Conservation (phyloP, 2,888 invertebrate genomes). For the Parnassius smintheus region DNA sequence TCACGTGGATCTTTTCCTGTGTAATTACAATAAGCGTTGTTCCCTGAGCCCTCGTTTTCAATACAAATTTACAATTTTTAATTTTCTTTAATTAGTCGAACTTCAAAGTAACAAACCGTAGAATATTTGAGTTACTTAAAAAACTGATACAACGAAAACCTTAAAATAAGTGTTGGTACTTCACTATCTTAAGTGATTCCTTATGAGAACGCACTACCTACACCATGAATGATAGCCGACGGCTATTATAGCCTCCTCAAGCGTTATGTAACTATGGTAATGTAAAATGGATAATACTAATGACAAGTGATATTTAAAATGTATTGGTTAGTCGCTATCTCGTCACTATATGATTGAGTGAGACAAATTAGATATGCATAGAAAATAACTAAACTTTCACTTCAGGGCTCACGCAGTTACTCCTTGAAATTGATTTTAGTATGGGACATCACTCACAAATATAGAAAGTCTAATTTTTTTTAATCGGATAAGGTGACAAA, state of each 20-base stretch:
- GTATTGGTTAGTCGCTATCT: slow-evolving; percentile 60
- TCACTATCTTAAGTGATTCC: slow-evolving; percentile 28
- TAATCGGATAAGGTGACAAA: background rate
- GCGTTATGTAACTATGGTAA: slow-evolving; percentile 65
- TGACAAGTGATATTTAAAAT: slow-evolving; percentile 74
- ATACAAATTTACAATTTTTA: too few species aligned
- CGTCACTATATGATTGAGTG: slow-evolving; percentile 61
- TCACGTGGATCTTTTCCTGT: too few species aligned
- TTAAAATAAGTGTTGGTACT: slow-evolving; percentile 20
- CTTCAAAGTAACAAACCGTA: background rate
- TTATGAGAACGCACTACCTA: slow-evolving; percentile 32
- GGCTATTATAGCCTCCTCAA: slow-evolving; percentile 58
- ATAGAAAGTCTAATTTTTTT: too few species aligned
- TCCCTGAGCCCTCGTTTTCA: too few species aligned
- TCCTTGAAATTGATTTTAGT: slow-evolving; percentile 14
- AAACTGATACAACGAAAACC: background rate
- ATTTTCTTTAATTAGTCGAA: background rate
- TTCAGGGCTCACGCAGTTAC: slow-evolving; percentile 49
- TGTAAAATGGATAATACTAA: slow-evolving; percentile 74
- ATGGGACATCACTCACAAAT: slow-evolving; percentile 8
- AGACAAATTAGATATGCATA: slow-evolving; percentile 69
- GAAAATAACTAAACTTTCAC: slow-evolving; percentile 65
- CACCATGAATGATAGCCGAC: slow-evolving; percentile 53
- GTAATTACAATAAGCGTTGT: too few species aligned
- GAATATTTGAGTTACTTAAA: background rate